phyloP scores from a whole-genome alignment of 2,888 invertebrate species.

The Teleiodes luculella region DNA sequence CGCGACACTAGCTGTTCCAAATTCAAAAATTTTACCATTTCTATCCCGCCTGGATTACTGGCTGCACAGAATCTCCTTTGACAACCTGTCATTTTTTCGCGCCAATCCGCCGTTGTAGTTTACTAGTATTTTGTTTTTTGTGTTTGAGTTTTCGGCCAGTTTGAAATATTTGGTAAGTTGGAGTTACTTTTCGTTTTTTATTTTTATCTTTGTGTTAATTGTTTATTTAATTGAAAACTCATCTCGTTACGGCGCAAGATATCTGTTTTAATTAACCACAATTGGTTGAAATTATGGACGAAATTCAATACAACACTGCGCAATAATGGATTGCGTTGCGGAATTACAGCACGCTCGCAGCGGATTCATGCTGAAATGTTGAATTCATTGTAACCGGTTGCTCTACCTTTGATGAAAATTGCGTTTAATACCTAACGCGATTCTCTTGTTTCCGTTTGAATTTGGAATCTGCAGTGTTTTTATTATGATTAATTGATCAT shows the following conservation, averaged over 20 bases:
- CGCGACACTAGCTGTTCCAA: constrained; percentile 50
- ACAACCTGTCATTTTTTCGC: constrained; percentile 47
- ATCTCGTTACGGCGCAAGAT: not conserved
- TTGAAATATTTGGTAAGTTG: constrained; percentile 31
- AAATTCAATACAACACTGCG: constrained; percentile 12
- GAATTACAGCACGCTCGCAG: not conserved
- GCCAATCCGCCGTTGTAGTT: constrained; percentile 41
- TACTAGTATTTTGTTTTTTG: constrained; percentile 32
- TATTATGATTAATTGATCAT: too few relatives aligned
- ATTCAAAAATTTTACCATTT: constrained; percentile 29
- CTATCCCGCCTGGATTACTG: constrained; percentile 12
- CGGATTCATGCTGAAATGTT: constrained; percentile 1
- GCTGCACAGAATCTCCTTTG: constrained; percentile 23
- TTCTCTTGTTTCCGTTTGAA: not conserved
- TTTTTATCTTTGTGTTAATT: not conserved
- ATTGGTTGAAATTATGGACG: constrained; percentile 10
- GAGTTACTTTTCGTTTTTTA: constrained; percentile 20
- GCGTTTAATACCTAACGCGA: not conserved
- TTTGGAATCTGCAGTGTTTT: not conserved
- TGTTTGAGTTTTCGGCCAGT: constrained; percentile 29
- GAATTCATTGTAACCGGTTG: not conserved
- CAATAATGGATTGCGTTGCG: not conserved
- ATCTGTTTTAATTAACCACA: constrained; percentile 12
- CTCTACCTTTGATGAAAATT: not conserved
- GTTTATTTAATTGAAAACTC: not conserved